A percentile compares a stretch with the other conserved stretches of the same genome.
phyloP scores from a whole-genome alignment of 2,113 vertebrate genomes.

The Ceyx cyanopectus region DNA sequence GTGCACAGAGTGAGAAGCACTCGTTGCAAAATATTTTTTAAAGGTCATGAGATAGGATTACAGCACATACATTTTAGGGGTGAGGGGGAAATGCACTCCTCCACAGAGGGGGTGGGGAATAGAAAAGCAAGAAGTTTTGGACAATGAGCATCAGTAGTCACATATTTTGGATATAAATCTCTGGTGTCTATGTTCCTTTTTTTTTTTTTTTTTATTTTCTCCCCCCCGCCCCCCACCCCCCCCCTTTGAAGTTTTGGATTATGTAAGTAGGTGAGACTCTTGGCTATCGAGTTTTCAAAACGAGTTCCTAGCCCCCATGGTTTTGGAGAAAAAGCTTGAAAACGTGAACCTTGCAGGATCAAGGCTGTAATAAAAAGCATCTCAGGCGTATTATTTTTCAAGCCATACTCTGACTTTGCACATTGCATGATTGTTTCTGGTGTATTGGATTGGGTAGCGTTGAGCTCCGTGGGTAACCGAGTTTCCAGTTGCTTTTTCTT shows the following conservation, averaged over 20 bases:
- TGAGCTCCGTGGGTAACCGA: not conserved
- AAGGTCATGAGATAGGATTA: not conserved
- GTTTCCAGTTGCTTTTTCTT: not conserved
- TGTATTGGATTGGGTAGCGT: not conserved
- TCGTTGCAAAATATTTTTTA: not conserved
- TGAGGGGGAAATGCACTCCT: fast-evolving
- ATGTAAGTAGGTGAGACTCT: conserved; percentile 18
- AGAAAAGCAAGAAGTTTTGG: not conserved
- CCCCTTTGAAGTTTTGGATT: not conserved
- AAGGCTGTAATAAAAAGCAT: not conserved
- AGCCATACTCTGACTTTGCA: fast-evolving
- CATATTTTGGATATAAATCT: not conserved
- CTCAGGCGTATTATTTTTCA: not conserved
- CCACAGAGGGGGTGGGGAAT: fast-evolving
- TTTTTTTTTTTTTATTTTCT: fast-evolving
- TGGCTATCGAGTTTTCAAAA: not conserved
- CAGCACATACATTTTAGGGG: not conserved
- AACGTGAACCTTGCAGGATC: not conserved
- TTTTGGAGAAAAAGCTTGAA: not conserved
- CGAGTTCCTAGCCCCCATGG: not conserved
- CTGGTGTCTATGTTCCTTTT: not conserved
- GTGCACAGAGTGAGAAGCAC: not conserved
- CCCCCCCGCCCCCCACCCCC: no score
- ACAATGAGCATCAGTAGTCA: fast-evolving
- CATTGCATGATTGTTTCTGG: not conserved